phyloP scores from a whole-genome alignment of 37 sponge, comb jelly and placozoan species.

The Cladorhizidae sp. region DNA sequence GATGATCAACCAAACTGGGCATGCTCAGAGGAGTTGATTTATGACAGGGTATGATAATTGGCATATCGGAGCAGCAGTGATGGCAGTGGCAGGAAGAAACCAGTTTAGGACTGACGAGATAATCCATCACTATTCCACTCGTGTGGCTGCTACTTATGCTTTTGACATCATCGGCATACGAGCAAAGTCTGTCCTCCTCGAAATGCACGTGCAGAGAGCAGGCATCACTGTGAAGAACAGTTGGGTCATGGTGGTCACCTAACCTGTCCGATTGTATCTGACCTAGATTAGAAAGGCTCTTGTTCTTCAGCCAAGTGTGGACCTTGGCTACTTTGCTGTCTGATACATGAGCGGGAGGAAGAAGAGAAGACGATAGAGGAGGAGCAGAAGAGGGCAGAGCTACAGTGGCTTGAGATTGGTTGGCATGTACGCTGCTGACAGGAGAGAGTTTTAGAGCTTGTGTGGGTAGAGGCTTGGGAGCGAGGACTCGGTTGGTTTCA shows the following conservation, averaged over 20 bases:
- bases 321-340: constrained; percentile 8
- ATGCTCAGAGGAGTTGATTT: too few relatives aligned
- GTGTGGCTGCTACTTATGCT: constrained; percentile 54
- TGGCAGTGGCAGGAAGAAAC: constrained; percentile 9
- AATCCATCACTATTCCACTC: constrained; percentile 59
- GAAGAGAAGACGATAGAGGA: background rate
- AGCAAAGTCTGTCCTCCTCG: background rate
- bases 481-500: background rate
- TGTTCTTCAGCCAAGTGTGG: constrained; percentile 24
- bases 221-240: background rate
- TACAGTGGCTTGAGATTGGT: background rate
- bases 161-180: constrained; percentile 22
- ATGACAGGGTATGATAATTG: too few relatives aligned
- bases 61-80: too few relatives aligned
- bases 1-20: too few relatives aligned
- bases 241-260: background rate
- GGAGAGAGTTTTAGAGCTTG: background rate
- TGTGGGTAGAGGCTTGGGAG: background rate
- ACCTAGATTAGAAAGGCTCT: background rate
- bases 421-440: background rate
- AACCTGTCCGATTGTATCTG: background rate
- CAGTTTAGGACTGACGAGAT: constrained; percentile 29
- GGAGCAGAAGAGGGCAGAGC: background rate
- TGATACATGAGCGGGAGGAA: background rate
- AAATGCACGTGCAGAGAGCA: constrained; percentile 22